phyloP scores from a whole-genome alignment of 2,113 vertebrate genomes.

The Tachysurus vachellii region DNA sequence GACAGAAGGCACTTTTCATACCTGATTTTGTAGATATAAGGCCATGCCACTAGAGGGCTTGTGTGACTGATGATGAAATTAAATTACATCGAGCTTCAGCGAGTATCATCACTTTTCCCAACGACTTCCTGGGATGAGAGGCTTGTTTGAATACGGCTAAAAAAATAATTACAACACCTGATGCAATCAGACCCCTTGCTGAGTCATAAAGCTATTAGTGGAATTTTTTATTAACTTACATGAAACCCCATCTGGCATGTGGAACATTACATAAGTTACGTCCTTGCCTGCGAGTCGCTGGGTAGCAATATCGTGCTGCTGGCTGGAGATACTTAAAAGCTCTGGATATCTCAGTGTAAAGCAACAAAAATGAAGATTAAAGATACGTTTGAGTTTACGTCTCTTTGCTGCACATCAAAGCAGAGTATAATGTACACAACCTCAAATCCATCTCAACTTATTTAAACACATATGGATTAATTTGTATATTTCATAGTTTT shows the following conservation, averaged over 20 bases:
- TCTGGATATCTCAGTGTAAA: neutral
- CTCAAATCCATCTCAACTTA: neutral
- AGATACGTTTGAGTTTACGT: slow-evolving; percentile 3
- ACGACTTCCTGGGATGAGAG: slow-evolving; percentile 15
- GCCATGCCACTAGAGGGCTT: neutral
- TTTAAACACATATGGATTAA: neutral
- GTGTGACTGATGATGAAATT: slow-evolving; percentile 19
- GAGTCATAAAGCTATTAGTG: slow-evolving; percentile 39
- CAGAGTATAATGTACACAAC: neutral
- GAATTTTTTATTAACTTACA: slow-evolving; percentile 44
- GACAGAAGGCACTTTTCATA: slow-evolving; percentile 26
- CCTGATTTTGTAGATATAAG: slow-evolving; percentile 4
- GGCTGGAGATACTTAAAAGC: neutral
- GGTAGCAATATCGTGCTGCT: neutral
- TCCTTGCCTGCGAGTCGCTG: slow-evolving; percentile 29
- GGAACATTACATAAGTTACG: slow-evolving; percentile 7
- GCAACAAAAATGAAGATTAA: slow-evolving; percentile 13
- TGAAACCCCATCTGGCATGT: slow-evolving; percentile 29
- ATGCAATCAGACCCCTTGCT: slow-evolving; percentile 36
- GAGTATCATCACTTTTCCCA: slow-evolving; percentile 14
- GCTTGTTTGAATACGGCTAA: slow-evolving; percentile 31
- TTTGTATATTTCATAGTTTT: too few relatives aligned
- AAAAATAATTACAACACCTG: slow-evolving; percentile 45
- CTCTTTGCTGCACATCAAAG: neutral
- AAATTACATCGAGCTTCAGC: slow-evolving; percentile 19